Evolutionary conservation across 2,888 invertebrate species (phyloP).

Genomic region (Hirtodrosophila confusa): DNA sequence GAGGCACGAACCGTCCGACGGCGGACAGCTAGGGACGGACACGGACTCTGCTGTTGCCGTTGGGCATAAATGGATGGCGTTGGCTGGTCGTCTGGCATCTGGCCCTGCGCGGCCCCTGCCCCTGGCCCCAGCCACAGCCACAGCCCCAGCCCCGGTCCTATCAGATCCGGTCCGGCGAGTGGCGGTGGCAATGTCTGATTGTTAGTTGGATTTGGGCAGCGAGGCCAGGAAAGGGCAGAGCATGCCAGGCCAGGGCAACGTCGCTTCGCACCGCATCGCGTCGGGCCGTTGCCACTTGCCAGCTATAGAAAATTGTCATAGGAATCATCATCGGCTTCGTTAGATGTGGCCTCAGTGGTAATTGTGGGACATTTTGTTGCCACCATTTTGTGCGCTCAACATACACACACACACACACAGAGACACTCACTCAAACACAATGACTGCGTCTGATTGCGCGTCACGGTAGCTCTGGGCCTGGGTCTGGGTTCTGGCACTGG

Average conservation of each 20-base stretch:
- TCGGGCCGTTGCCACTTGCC: slow-evolving; percentile 71
- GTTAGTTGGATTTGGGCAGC: slow-evolving; percentile 67
- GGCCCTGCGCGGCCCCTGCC: slow-evolving; percentile 6
- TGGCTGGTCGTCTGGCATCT: slow-evolving; percentile 50
- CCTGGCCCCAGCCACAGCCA: slow-evolving; percentile 12
- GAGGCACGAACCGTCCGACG: slow-evolving; percentile 56
- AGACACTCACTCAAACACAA: slow-evolving; percentile 57
- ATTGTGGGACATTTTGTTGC: slow-evolving; percentile 83
- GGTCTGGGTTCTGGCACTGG: slow-evolving; percentile 26
- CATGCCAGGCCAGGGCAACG: slow-evolving; percentile 29
- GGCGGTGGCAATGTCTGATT: slow-evolving; percentile 78
- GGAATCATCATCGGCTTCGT: slow-evolving; percentile 84
- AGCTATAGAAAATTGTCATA: slow-evolving; percentile 81
- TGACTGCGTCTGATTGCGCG: slow-evolving; percentile 72
- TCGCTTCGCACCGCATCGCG: slow-evolving; percentile 12
- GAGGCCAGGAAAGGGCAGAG: slow-evolving; percentile 25
- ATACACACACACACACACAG: slow-evolving; percentile 21
- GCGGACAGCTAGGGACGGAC: slow-evolving; percentile 62
- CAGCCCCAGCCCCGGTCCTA: slow-evolving; percentile 5
- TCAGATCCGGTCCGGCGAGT: slow-evolving; percentile 43
- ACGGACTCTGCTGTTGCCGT: slow-evolving; percentile 34
- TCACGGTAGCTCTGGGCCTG: slow-evolving; percentile 36
- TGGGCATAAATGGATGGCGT: slow-evolving; percentile 65
- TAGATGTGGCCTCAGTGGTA: slow-evolving; percentile 84
- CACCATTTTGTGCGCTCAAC: slow-evolving; percentile 57